These are phyloP conservation scores for Mamestra brassicae DNA, from an alignment of 2,888 invertebrate species.

Conservation along the genomic window DNA sequence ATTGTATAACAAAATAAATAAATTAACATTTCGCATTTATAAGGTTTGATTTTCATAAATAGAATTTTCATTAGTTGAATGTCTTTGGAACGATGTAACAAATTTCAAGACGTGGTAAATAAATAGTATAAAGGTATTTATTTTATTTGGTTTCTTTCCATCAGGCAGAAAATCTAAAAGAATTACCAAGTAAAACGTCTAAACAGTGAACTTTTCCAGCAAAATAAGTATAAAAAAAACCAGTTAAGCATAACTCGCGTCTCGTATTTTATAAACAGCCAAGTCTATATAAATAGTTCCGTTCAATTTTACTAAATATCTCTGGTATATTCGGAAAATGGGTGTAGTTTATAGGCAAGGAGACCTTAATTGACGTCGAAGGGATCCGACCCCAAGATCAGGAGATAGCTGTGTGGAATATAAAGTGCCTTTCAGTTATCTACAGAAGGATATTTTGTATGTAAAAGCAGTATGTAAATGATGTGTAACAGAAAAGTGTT, in stretches of 20 bases:
- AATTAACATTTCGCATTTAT: too few relatives aligned
- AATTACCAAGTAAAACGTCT: too few relatives aligned
- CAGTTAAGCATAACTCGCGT: background rate
- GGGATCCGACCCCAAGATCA: slow-evolving; percentile 54
- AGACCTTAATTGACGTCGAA: slow-evolving; percentile 61
- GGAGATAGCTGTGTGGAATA: slow-evolving; percentile 56
- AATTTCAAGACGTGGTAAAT: too few relatives aligned
- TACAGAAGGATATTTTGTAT: slow-evolving; percentile 35
- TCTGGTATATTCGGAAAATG: slow-evolving; percentile 55
- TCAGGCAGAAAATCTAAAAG: too few relatives aligned
- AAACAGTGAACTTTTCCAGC: background rate
- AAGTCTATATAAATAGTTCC: slow-evolving; percentile 26
- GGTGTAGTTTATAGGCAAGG: slow-evolving; percentile 53
- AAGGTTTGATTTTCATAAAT: too few relatives aligned
- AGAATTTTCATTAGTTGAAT: too few relatives aligned
- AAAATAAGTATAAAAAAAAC: slow-evolving; percentile 41
- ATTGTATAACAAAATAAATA: too few relatives aligned
- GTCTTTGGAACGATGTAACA: too few relatives aligned
- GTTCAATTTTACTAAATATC: slow-evolving; percentile 38
- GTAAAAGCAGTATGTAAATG: slow-evolving; percentile 8
- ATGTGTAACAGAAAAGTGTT: background rate
- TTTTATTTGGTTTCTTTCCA: too few relatives aligned
- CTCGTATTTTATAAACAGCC: slow-evolving; percentile 30
- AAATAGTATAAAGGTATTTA: too few relatives aligned
- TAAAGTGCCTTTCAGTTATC: slow-evolving; percentile 54